A percentile compares a stretch with the other conserved stretches of the same genome.
Conservation (phyloP, 2,888 invertebrate species). For the Epinotia bilunana region DNA sequence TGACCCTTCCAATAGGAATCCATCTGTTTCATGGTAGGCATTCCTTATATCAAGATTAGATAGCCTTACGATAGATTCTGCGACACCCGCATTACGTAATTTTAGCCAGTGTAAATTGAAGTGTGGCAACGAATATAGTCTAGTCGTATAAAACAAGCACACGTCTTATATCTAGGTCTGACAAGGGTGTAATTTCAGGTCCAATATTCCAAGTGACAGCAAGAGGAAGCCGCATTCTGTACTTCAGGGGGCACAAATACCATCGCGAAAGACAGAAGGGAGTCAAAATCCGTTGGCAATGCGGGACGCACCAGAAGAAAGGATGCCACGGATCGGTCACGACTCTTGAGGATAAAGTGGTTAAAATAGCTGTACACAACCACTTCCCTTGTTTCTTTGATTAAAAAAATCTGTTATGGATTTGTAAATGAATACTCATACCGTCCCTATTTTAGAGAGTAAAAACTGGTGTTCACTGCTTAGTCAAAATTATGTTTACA, state of each 20-base stretch:
- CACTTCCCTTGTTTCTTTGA: conserved; percentile 28
- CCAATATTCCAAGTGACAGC: conserved; percentile 29
- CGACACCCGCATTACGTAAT: too few relatives aligned
- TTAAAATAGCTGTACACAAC: conserved; percentile 27
- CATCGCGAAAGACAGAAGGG: conserved; percentile 36
- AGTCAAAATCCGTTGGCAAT: conserved; percentile 33
- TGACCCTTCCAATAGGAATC: too few relatives aligned
- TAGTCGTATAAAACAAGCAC: too few relatives aligned
- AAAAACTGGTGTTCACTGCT: not conserved
- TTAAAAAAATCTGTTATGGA: not conserved
- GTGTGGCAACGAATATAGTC: too few relatives aligned
- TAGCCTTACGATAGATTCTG: too few relatives aligned
- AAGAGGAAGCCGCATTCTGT: conserved; percentile 33
- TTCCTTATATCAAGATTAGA: too few relatives aligned
- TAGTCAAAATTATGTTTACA: too few relatives aligned
- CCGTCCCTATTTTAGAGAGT: not conserved
- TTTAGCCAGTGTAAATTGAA: too few relatives aligned
- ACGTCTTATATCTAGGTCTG: not conserved
- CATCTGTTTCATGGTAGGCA: too few relatives aligned
- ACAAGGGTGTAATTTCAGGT: not conserved
- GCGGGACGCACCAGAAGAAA: conserved; percentile 38
- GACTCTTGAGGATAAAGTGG: conserved; percentile 23
- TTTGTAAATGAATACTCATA: not conserved
- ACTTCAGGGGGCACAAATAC: conserved; percentile 31
- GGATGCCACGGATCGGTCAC: conserved; percentile 32